Conservation (phyloP, 2,888 invertebrate genomes). For the Dendrolimus houi region DNA sequence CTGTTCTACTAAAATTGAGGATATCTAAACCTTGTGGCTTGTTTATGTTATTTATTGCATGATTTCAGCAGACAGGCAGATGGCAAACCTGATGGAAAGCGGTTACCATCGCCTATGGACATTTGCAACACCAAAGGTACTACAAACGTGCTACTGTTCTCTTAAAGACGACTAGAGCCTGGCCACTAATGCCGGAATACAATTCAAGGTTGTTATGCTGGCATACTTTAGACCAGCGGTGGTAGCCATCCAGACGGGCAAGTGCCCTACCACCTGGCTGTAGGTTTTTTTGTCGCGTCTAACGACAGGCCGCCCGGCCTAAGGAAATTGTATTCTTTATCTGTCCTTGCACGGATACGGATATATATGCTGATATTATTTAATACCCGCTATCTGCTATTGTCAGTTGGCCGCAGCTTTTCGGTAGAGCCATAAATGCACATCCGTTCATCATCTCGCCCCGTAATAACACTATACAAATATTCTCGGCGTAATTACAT, state of each 20-base stretch:
- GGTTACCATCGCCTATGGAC: not conserved
- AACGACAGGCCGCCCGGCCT: not conserved
- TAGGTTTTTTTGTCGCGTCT: not conserved
- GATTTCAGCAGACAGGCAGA: not conserved
- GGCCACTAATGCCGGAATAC: not conserved
- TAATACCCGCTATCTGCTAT: too few species aligned
- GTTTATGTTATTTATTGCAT: too few species aligned
- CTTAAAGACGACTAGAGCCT: not conserved
- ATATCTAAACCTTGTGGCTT: too few species aligned
- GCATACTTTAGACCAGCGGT: not conserved
- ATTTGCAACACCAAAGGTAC: not conserved
- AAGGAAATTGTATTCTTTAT: not conserved
- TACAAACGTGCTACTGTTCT: not conserved
- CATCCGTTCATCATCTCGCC: too few species aligned
- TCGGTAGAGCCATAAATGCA: too few species aligned
- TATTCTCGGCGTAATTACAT: not conserved
- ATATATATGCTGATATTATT: too few species aligned
- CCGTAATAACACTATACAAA: not conserved
- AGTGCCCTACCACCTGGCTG: not conserved
- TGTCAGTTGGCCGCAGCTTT: too few species aligned
- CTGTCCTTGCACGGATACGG: not conserved
- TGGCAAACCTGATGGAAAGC: not conserved
- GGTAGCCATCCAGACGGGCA: not conserved
- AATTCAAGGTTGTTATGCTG: not conserved
- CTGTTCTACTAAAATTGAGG: too few species aligned